A percentile compares a stretch with the other conserved stretches of the same genome.
phyloP scores from a whole-genome alignment of 2,797 vertebrate genomes.

The Meriones psammophilus region DNA sequence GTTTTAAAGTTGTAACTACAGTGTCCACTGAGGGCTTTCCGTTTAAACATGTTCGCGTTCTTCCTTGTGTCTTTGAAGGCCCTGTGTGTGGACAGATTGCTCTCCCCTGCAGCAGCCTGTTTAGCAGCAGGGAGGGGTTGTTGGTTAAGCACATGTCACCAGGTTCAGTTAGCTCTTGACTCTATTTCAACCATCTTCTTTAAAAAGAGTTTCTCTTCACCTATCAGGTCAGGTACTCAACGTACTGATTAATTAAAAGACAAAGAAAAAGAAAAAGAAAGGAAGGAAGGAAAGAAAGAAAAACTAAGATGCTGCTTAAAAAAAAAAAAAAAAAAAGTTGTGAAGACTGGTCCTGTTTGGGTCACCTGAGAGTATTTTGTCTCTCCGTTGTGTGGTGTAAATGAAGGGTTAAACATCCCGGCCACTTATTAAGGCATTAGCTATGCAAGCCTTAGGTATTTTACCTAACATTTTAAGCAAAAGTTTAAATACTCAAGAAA shows the following conservation, averaged over 20 bases:
- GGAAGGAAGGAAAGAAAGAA: too few species aligned
- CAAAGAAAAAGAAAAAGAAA: too few species aligned
- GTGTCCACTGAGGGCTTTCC: constrained; percentile 31
- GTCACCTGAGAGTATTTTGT: neutral
- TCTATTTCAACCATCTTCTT: constrained; percentile 33
- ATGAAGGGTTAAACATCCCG: neutral
- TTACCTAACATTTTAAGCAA: neutral
- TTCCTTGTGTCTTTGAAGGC: constrained; percentile 4
- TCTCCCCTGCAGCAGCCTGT: neutral
- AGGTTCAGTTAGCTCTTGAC: neutral
- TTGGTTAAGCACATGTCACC: neutral
- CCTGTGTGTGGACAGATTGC: neutral
- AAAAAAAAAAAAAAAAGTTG: constrained; percentile 1
- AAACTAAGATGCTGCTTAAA: neutral
- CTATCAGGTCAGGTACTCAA: constrained; percentile 41
- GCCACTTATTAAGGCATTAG: constrained; percentile 30
- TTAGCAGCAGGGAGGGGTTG: neutral
- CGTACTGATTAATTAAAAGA: constrained; percentile 35
- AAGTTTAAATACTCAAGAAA: constrained; percentile 59
- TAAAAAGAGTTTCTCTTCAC: neutral
- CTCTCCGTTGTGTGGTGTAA: neutral
- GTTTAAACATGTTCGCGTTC: constrained; percentile 9
- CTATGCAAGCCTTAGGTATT: neutral
- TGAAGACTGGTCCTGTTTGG: neutral
- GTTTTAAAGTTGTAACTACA: constrained; percentile 48